phyloP scores from a whole-genome alignment of 2,888 invertebrate species.

The Zygothrica quintamaculata region DNA sequence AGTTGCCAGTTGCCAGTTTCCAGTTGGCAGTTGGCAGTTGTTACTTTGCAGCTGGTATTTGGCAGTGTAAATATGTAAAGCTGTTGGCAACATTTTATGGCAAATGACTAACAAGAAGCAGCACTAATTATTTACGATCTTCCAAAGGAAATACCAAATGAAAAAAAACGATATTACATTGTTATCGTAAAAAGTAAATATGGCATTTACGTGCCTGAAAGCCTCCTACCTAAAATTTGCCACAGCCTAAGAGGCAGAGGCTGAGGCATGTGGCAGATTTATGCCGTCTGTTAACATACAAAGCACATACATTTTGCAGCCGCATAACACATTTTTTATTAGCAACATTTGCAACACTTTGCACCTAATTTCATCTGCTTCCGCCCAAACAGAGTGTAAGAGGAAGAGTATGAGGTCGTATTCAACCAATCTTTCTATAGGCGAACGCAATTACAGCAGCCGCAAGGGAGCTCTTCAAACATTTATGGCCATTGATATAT shows the following conservation, averaged over 20 bases:
- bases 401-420: slow-evolving; percentile 11
- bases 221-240: too few species aligned
- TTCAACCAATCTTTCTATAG: slow-evolving; percentile 7
- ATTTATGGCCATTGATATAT: slow-evolving; percentile 57
- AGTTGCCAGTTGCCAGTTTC: too few species aligned
- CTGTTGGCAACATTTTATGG: slow-evolving; percentile 21
- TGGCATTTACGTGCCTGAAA: slow-evolving; percentile 60
- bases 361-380: slow-evolving; percentile 65
- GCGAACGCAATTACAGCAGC: slow-evolving; percentile 44
- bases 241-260: too few species aligned
- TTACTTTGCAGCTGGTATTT: too few species aligned
- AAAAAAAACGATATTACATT: slow-evolving; percentile 46
- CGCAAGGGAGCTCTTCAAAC: slow-evolving; percentile 52
- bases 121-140: slow-evolving; percentile 75
- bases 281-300: slow-evolving; percentile 35
- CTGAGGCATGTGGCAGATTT: slow-evolving; percentile 50
- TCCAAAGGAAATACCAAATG: too few species aligned
- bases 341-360: slow-evolving; percentile 57
- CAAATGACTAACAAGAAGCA: slow-evolving; percentile 41
- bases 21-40: too few species aligned
- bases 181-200: slow-evolving; percentile 69
- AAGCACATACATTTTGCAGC: slow-evolving; percentile 29
- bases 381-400: slow-evolving; percentile 27
- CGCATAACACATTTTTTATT: slow-evolving; percentile 53
- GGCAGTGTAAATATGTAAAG: slow-evolving; percentile 7